Base-by-base conservation (phyloP, 2,113 vertebrate genomes). In the Balaenoptera acutorostrata region DNA sequence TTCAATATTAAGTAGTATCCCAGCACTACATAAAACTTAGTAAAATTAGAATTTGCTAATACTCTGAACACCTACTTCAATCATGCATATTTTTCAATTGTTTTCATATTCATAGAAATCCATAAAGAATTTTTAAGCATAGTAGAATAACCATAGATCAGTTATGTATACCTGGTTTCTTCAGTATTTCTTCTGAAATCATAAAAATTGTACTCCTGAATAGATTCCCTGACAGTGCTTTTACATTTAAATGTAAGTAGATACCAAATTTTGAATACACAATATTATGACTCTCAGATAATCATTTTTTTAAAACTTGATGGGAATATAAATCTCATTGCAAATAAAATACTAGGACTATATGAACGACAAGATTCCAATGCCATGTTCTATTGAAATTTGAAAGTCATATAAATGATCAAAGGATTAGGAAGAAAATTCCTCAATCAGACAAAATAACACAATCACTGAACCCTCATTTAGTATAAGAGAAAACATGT, bases 231-330 rank as follows among this genome's bases (percentile, higher is more conserved):
- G 31, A 92, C 36, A 78, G 17, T 71, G 27, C 68, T 97, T 95
- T 97, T 93, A 96, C 17, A 90, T 91, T 80, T 92, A 59, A 29
- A 13, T 61, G 66, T 92, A 78, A 91, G 75, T 88, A 86, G 95
- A 98, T 36, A 90, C 64, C 90, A 88, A 96, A 69, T 95, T 89
- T 95, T 83, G 39, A 95, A 55, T 90, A 14, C 93, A 15, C 36
- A 97, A 90, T 94, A 97, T 92, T 88, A 89, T 75, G 69, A 95
- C 63, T 90, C 57, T 75, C 44, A 96, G 87, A 83, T 71, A 91
- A 93, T 89, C 2, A 74, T n/a, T 80, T 88, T 75, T 86, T 36
- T 87, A 86, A 95, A 75, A 86, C 13, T 66, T 92, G 17, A 68
- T 89, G 17, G 84, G 33, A 93, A 74, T 81, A 82, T 84, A 86